A percentile compares a stretch with the other conserved stretches of the same genome.
These are phyloP conservation scores for Andrena chrysosceles DNA, from an alignment of 2,888 invertebrate species.

Conservation along the genomic window DNA sequence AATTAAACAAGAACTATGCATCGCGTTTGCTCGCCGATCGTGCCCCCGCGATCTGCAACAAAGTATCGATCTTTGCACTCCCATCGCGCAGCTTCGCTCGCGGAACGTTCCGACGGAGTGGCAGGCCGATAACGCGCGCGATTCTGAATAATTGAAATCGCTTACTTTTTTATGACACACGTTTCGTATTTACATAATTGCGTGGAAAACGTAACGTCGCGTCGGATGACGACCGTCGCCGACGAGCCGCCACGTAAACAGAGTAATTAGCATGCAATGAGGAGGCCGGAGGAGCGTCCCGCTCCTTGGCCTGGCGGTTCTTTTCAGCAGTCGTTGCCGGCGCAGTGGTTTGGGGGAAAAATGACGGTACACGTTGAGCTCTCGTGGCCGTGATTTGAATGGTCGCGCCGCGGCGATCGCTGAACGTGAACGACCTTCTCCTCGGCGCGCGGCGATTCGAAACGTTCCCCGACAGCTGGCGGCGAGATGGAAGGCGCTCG, in stretches of 20 bases:
- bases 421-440: conserved; percentile 42
- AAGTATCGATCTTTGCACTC: conserved; percentile 4
- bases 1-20: neutral
- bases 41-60: too few relatives aligned
- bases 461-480: conserved; percentile 31
- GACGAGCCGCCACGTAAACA: conserved; percentile 13
- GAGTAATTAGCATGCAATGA: conserved; percentile 3
- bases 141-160: conserved; percentile 22
- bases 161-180: neutral
- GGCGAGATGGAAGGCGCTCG: conserved; percentile 15
- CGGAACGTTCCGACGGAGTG: neutral
- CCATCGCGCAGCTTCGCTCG: too few relatives aligned
- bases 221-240: neutral
- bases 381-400: neutral
- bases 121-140: neutral
- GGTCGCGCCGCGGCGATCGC: conserved; percentile 8
- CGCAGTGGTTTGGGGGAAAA: neutral
- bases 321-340: neutral
- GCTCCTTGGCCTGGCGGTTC: neutral
- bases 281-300: neutral
- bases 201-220: conserved; percentile 11
- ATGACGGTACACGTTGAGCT: neutral
- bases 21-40: too few relatives aligned
- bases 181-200: conserved; percentile 27
- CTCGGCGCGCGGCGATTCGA: neutral